phyloP scores from a whole-genome alignment of 30 jellyfish, hydroid and myxozoan species.

The Haliclystus octoradiatus region DNA sequence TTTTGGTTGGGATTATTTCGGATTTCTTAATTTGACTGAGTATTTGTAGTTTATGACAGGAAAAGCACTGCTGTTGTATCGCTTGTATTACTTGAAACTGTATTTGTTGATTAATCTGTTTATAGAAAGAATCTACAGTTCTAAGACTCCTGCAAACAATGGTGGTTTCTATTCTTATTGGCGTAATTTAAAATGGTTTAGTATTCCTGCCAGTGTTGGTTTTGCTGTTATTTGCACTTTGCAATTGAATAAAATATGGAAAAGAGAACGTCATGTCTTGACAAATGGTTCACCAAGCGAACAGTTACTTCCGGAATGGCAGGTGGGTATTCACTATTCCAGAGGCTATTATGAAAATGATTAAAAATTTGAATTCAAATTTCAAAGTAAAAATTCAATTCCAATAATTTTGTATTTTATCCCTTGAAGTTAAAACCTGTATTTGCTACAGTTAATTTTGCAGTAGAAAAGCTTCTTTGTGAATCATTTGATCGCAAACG shows the following conservation, averaged over 20 bases:
- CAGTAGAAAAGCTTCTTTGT: no score
- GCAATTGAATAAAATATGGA: conserved; percentile 70
- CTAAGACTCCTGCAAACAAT: no score
- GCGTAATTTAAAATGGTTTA: conserved; percentile 56
- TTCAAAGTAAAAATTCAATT: no score
- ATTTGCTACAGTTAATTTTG: no score
- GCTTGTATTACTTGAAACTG: not conserved
- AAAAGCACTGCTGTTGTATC: not conserved
- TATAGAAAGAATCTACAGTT: not conserved
- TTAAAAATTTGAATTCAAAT: no score
- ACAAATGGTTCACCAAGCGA: conserved; percentile 29
- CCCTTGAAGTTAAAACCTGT: no score
- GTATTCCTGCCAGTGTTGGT: conserved; percentile 97
- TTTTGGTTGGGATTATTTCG: not conserved
- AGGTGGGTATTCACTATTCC: conserved; percentile 24
- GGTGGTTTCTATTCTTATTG: no score
- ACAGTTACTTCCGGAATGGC: conserved; percentile 62
- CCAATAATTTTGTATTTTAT: no score
- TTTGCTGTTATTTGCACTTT: conserved; percentile 67
- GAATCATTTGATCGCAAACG: no score
- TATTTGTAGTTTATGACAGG: no score
- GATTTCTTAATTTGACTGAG: not conserved
- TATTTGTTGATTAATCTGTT: no score
- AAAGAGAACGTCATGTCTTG: conserved; percentile 37
- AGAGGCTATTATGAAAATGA: no score